These are phyloP conservation scores for Mesoligia furuncula DNA, from an alignment of 2,888 invertebrate genomes.

Conservation along the genomic window DNA sequence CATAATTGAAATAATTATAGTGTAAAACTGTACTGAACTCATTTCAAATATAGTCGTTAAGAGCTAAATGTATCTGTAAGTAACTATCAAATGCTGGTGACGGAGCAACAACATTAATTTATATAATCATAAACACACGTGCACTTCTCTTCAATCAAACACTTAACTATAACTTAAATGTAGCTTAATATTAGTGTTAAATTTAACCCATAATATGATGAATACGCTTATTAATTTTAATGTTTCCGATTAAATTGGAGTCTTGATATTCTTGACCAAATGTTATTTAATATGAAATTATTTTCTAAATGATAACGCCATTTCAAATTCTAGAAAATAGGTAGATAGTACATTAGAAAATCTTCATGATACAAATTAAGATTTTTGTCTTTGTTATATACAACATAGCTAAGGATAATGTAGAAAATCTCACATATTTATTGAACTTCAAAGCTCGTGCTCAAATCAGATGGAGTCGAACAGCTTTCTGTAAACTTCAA, in stretches of 20 bases:
- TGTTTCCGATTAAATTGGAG: conserved; percentile 89
- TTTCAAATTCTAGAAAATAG: conserved; percentile 83
- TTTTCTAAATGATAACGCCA: conserved; percentile 83
- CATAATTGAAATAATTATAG: conserved; percentile 66
- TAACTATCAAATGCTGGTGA: conserved; percentile 83
- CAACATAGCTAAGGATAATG: conserved; percentile 63
- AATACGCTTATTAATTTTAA: conserved; percentile 91
- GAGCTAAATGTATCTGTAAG: conserved; percentile 74
- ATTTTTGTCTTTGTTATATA: conserved; percentile 64
- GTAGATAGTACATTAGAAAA: conserved; percentile 75
- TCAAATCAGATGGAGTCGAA: conserved; percentile 66
- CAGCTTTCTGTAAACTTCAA: conserved; percentile 58
- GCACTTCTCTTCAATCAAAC: conserved; percentile 75
- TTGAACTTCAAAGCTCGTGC: conserved; percentile 63
- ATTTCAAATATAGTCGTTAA: conserved; percentile 72
- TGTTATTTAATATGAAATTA: conserved; percentile 86
- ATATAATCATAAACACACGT: conserved; percentile 72
- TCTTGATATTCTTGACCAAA: conserved; percentile 90
- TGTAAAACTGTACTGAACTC: conserved; percentile 78
- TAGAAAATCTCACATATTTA: conserved; percentile 64
- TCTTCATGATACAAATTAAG: conserved; percentile 67
- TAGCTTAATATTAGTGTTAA: conserved; percentile 80
- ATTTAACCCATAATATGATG: conserved; percentile 86
- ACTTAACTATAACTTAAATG: conserved; percentile 65
- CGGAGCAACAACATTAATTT: conserved; percentile 78